phyloP scores from a whole-genome alignment of 2,113 vertebrate genomes.

The Spea multiplicata region DNA sequence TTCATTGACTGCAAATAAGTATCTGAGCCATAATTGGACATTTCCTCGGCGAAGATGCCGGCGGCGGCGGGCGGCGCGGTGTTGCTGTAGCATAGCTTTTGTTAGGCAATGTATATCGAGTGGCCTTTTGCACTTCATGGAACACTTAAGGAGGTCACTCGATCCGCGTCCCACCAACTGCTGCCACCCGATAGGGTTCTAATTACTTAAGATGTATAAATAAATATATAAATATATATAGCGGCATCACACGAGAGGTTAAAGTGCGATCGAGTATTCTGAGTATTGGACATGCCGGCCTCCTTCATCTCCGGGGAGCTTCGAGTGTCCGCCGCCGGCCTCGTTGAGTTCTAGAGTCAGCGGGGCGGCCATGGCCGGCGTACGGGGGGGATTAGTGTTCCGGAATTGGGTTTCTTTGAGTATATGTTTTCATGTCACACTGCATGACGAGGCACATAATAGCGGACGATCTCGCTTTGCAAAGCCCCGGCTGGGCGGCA shows the following conservation, averaged over 20 bases:
- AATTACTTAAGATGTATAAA: conserved; percentile 33
- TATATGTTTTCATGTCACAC: too few relatives aligned
- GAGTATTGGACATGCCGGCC: not conserved
- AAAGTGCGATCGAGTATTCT: not conserved
- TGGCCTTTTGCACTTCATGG: conserved; percentile 33
- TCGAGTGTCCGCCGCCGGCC: not conserved
- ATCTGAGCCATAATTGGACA: conserved; percentile 26
- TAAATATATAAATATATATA: conserved; percentile 28
- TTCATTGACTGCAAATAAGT: not conserved
- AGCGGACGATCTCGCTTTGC: too few relatives aligned
- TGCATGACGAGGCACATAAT: too few relatives aligned
- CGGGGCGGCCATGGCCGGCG: not conserved
- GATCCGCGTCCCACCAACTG: conserved; percentile 26
- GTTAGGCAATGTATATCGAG: conserved; percentile 40
- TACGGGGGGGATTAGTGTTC: not conserved
- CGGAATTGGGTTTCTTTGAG: too few relatives aligned
- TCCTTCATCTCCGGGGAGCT: not conserved
- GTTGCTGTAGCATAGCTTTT: conserved; percentile 26
- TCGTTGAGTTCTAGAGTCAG: too few relatives aligned
- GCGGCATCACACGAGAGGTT: not conserved
- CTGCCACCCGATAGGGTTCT: conserved; percentile 25
- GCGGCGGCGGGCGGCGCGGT: conserved; percentile 4
- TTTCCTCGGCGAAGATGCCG: conserved; percentile 14
- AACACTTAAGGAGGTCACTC: conserved; percentile 31
- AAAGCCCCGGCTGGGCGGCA: too few relatives aligned